A percentile compares a stretch with the other conserved stretches of the same genome.
Conservation (phyloP, 2,797 vertebrate genomes). For the Craterocephalus amniculus region DNA sequence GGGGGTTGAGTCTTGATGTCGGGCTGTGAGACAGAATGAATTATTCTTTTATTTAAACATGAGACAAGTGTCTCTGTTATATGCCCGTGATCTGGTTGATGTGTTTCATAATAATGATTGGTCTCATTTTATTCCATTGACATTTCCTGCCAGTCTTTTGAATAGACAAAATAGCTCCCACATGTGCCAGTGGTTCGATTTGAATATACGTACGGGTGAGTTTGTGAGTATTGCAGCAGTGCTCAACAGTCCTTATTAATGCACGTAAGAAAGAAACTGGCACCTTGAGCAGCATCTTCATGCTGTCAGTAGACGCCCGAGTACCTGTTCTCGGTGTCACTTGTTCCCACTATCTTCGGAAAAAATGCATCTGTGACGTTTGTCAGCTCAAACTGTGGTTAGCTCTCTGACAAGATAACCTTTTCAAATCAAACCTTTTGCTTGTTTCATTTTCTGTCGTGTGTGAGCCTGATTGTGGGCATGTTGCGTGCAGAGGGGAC, state of each 20-base stretch:
- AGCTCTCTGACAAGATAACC: conserved; percentile 42
- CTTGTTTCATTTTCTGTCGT: conserved; percentile 36
- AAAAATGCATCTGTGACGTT: conserved; percentile 43
- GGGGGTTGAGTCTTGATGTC: background rate
- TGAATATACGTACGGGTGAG: background rate
- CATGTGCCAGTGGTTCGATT: background rate
- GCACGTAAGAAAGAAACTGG: background rate
- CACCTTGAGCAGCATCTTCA: background rate
- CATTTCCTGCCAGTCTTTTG: background rate
- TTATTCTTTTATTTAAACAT: background rate
- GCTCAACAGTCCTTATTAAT: background rate
- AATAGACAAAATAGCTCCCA: background rate
- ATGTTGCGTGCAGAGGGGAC: conserved; percentile 19
- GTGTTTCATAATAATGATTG: background rate
- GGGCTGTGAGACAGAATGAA: background rate
- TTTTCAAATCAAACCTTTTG: conserved; percentile 51
- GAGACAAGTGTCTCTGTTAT: background rate
- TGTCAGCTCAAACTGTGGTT: conserved; percentile 42
- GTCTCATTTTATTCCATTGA: background rate
- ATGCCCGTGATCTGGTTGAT: background rate
- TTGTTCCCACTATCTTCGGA: background rate
- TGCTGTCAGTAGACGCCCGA: background rate
- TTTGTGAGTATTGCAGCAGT: background rate
- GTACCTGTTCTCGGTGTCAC: conserved; percentile 15
- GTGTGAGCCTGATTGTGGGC: conserved; percentile 19